These are phyloP conservation scores for Anoplolepis gracilipes DNA, from an alignment of 1,140 invertebrate genomes.

Conservation along the genomic window DNA sequence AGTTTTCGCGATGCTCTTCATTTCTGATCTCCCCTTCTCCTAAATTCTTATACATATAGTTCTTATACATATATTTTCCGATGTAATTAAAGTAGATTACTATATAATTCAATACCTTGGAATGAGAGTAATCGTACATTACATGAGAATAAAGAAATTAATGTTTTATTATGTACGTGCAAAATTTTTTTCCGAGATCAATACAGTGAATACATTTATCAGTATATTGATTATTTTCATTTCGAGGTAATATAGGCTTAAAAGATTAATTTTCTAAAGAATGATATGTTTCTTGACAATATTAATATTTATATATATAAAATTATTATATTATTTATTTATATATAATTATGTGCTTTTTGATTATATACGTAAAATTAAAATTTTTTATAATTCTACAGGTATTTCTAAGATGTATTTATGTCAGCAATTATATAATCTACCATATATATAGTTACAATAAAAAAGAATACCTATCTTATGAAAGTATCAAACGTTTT, in stretches of 20 bases:
- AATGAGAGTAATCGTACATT: slow-evolving; percentile 23
- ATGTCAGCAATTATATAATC: no score
- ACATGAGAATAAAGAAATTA: slow-evolving; percentile 46
- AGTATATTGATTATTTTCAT: slow-evolving; percentile 38
- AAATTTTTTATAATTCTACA: no score
- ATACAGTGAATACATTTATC: no score
- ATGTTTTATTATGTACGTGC: slow-evolving; percentile 1
- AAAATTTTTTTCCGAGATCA: slow-evolving; percentile 32
- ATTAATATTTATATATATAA: not conserved
- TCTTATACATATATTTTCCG: not conserved
- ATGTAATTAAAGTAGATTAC: not conserved
- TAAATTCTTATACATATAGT: no score
- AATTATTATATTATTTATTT: no score
- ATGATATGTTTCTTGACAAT: not conserved
- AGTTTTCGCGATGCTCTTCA: slow-evolving; percentile 54
- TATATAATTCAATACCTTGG: slow-evolving; percentile 38
- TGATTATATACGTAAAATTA: no score
- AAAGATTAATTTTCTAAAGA: not conserved
- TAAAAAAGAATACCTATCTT: no score
- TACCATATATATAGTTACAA: no score
- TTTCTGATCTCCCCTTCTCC: no score
- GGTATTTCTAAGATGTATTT: no score
- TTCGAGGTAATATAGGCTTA: not conserved
- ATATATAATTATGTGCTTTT: no score
- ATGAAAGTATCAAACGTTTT: no score